A percentile compares a stretch with the other conserved stretches of the same genome.
These are phyloP conservation scores for Chiridota heheva DNA, from an alignment of 35 echinoderm and acorn worm species.

Conservation along the genomic window DNA sequence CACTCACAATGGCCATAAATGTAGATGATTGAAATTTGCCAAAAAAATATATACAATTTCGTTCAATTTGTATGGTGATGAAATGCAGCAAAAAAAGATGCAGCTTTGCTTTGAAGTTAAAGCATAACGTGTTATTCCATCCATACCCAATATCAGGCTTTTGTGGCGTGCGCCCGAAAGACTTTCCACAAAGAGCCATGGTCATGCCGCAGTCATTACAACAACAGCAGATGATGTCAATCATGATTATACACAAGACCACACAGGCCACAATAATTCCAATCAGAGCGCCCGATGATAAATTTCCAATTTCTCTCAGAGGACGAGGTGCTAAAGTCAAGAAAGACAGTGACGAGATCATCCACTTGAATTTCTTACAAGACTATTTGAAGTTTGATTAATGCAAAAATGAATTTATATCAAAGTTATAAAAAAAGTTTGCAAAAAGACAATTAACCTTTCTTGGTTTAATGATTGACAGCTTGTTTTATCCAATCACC, in stretches of 20 bases:
- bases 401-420: too few species aligned
- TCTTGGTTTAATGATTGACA: too few species aligned
- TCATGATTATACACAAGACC: slow-evolving; percentile 28
- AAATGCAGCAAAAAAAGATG: too few species aligned
- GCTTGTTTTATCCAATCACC: too few species aligned
- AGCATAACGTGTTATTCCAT: too few species aligned
- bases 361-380: background rate
- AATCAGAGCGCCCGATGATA: slow-evolving; percentile 27
- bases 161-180: slow-evolving; percentile 19
- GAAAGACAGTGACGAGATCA: background rate
- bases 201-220: slow-evolving; percentile 54
- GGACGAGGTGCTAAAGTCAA: slow-evolving; percentile 19
- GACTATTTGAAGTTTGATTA: background rate
- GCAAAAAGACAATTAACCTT: too few species aligned
- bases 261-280: slow-evolving; percentile 12
- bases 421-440: too few species aligned
- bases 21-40: too few species aligned
- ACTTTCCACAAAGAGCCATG: slow-evolving; percentile 22
- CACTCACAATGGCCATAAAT: too few species aligned
- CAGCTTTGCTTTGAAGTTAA: too few species aligned
- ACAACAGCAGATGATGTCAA: slow-evolving; percentile 52
- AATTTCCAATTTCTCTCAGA: slow-evolving; percentile 15
- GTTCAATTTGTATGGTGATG: too few species aligned
- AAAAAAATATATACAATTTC: too few species aligned
- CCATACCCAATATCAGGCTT: slow-evolving; percentile 35